A percentile compares a stretch with the other conserved stretches of the same genome.
phyloP scores from a whole-genome alignment of 2,797 vertebrate genomes.

The Platalea minor region DNA sequence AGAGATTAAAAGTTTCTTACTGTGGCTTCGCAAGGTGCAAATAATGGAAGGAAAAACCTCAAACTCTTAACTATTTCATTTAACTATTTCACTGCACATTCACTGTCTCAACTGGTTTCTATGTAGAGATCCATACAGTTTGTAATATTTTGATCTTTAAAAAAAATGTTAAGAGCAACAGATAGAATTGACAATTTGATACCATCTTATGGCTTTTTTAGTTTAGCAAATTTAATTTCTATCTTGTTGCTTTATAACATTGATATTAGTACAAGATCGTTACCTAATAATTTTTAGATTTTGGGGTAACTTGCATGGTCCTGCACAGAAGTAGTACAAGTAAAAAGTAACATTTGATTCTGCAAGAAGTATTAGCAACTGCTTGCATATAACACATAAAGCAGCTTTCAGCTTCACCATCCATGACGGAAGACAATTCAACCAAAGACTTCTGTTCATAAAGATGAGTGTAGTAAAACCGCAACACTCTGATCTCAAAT shows the following conservation, averaged over 20 bases:
- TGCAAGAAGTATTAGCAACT: not conserved
- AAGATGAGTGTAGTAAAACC: not conserved
- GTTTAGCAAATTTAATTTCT: not conserved
- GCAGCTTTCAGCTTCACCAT: not conserved
- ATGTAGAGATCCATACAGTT: not conserved
- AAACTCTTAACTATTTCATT: not conserved
- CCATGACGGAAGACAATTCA: not conserved
- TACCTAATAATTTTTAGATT: not conserved
- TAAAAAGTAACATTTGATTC: not conserved
- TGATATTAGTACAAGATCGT: not conserved
- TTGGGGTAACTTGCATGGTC: not conserved
- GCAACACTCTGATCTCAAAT: not conserved
- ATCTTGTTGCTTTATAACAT: not conserved
- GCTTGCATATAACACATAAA: not conserved
- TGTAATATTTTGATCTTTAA: not conserved
- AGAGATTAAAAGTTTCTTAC: not conserved
- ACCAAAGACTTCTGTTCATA: not conserved
- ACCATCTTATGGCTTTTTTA: slow-evolving; percentile 32
- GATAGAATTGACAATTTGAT: slow-evolving; percentile 6
- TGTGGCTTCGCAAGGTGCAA: not conserved
- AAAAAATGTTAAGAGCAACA: not conserved
- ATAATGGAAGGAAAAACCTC: not conserved
- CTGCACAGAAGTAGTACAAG: not conserved
- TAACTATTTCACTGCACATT: not conserved
- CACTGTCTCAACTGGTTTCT: not conserved